These are phyloP conservation scores for Strigamia crassipes DNA, from an alignment of 2,888 invertebrate genomes.

Conservation along the genomic window DNA sequence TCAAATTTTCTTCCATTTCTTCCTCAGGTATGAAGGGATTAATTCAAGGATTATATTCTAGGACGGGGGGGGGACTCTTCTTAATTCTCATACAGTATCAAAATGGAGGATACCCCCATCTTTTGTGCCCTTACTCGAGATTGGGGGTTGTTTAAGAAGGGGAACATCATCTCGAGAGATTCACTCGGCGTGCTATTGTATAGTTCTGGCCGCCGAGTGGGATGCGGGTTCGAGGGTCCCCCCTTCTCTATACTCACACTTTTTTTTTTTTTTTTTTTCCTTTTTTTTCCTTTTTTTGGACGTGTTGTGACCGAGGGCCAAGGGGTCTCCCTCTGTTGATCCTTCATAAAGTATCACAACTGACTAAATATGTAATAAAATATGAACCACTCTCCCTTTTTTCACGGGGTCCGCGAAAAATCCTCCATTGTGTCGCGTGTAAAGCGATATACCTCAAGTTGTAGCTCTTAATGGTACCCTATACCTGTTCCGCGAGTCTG, in stretches of 20 bases:
- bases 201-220: conserved; percentile 19
- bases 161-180: conserved; percentile 39
- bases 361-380: conserved; percentile 40
- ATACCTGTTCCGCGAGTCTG: conserved; percentile 19
- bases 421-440: conserved; percentile 18
- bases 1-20: not conserved
- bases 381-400: conserved; percentile 37
- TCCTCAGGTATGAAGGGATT: not conserved
- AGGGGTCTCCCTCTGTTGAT: conserved; percentile 42
- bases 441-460: conserved; percentile 35
- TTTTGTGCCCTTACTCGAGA: conserved; percentile 3
- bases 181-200: conserved; percentile 13
- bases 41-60: not conserved
- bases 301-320: conserved; percentile 40
- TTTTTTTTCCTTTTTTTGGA: not conserved
- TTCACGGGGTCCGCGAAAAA: conserved; percentile 30
- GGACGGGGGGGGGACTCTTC: not conserved
- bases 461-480: not conserved
- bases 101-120: not conserved
- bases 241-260: not conserved
- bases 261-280: not conserved
- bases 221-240: conserved; percentile 25
- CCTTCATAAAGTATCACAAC: conserved; percentile 42
- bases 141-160: conserved; percentile 24
- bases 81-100: conserved; percentile 1